Base-by-base conservation (phyloP, 2,888 invertebrate species). In the Scrobipalpa atriplicella region DNA sequence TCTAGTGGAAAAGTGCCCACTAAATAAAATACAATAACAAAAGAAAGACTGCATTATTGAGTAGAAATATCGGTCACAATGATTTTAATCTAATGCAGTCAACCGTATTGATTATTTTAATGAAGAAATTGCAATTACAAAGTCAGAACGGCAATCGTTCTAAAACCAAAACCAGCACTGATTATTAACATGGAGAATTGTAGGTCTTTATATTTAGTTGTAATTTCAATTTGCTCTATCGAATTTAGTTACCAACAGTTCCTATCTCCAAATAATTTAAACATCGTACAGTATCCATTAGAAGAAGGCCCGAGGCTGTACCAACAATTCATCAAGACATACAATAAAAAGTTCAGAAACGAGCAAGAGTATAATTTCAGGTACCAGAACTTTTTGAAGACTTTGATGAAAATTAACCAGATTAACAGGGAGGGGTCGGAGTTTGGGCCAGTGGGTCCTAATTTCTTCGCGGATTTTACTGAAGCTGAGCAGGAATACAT, bases 391-490 rank as follows among this genome's bases (percentile, higher is more conserved):
- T 64, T 64, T 16, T 8, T 41, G 9, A 13, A n/a, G 5, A 64
- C 64, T 18, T 21, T 64, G 64, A 2, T 56, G 13, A n/a, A 19
- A 16, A 43, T 64, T 10, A 54, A 64, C 9, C 9, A 21, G 7
- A 56, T 56, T 6, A 66, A 71, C 79, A 21, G 29, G 0, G 19
- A 18, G 0, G 19, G 13, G 8, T 8, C 11, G 2, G 8, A 13
- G 9, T 7, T n/a, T 39, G 2, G 16, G 2, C 18, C 10, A 36
- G 18, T 64, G n/a, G 41, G n/a, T 8, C 64, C 64, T 6, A 64
- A 56, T 56, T 41, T 39, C 8, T 64, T n/a, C 19, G 64, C 64
- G 11, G 64, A 56, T n/a, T 63, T 38, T 13, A 38, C 63, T 19
- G 11, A 13, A n/a, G 29, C 21, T 6, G 62, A 62, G 10, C 16